phyloP scores from a whole-genome alignment of 2,888 invertebrate species.

The Drosophila histrio region DNA sequence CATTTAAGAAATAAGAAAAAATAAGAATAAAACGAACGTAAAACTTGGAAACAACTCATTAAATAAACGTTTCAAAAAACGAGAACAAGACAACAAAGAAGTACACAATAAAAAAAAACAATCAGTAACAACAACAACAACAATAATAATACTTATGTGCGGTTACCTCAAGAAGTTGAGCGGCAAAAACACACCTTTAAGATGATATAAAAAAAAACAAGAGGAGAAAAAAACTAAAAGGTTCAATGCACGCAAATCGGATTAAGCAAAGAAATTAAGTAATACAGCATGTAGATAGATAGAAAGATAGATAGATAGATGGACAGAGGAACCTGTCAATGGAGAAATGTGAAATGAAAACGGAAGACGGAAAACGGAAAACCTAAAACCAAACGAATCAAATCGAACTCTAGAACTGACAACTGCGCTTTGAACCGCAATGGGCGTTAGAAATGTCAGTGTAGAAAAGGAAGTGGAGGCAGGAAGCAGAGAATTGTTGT shows the following conservation, averaged over 20 bases:
- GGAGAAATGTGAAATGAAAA: slow-evolving; percentile 35
- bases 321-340: slow-evolving; percentile 9
- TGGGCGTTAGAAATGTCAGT: slow-evolving; percentile 17
- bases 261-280: slow-evolving; percentile 77
- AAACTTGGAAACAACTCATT: slow-evolving; percentile 49
- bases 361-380: slow-evolving; percentile 33
- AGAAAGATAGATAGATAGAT: neutral
- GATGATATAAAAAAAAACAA: slow-evolving; percentile 17
- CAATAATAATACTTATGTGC: slow-evolving; percentile 18
- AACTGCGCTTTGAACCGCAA: slow-evolving; percentile 10
- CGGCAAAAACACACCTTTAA: slow-evolving; percentile 46
- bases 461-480: slow-evolving; percentile 31
- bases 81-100: slow-evolving; percentile 52
- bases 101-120: slow-evolving; percentile 40
- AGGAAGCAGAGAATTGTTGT: too few relatives aligned
- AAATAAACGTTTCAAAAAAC: slow-evolving; percentile 54
- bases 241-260: slow-evolving; percentile 83
- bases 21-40: slow-evolving; percentile 14
- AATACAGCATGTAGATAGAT: slow-evolving; percentile 54
- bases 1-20: slow-evolving; percentile 21
- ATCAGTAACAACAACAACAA: slow-evolving; percentile 48
- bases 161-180: slow-evolving; percentile 38
- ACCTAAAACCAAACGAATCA: slow-evolving; percentile 25
- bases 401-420: slow-evolving; percentile 16
- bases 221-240: slow-evolving; percentile 16